These are phyloP conservation scores for Meloidogyne floridensis DNA, from an alignment of 1,140 invertebrate genomes.

Conservation along the genomic window DNA sequence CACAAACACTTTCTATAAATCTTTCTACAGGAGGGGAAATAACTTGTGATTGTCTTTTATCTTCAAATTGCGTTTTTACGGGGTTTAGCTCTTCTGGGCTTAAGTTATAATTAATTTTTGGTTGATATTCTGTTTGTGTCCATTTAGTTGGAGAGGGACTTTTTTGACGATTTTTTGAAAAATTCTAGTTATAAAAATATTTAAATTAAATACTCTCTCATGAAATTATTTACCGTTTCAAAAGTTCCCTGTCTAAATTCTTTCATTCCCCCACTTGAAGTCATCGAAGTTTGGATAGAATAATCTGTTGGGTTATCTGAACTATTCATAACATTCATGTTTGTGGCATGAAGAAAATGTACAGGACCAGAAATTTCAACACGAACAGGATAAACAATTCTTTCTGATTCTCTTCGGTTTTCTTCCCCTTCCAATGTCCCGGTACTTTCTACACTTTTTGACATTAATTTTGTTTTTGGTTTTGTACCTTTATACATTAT, in stretches of 20 bases:
- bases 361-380: slow-evolving; percentile 33
- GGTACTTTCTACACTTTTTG: neutral
- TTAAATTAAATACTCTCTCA: no score
- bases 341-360: slow-evolving; percentile 28
- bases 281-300: neutral
- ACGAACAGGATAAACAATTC: neutral
- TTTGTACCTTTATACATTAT: neutral
- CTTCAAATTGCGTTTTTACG: neutral
- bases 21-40: slow-evolving; percentile 30
- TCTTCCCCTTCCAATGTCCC: neutral
- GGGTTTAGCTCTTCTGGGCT: neutral
- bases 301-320: neutral
- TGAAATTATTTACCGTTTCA: neutral
- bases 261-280: slow-evolving; percentile 8
- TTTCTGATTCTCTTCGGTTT: neutral
- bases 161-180: neutral
- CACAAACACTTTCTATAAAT: slow-evolving; percentile 30
- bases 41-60: neutral
- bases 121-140: neutral
- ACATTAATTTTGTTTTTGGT: neutral
- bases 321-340: slow-evolving; percentile 14
- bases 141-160: neutral
- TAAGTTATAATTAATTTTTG: no score
- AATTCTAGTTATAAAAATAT: neutral
- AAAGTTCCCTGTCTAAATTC: slow-evolving; percentile 1